Conservation (phyloP, 2,113 vertebrate species). For the Capreolus pygargus region DNA sequence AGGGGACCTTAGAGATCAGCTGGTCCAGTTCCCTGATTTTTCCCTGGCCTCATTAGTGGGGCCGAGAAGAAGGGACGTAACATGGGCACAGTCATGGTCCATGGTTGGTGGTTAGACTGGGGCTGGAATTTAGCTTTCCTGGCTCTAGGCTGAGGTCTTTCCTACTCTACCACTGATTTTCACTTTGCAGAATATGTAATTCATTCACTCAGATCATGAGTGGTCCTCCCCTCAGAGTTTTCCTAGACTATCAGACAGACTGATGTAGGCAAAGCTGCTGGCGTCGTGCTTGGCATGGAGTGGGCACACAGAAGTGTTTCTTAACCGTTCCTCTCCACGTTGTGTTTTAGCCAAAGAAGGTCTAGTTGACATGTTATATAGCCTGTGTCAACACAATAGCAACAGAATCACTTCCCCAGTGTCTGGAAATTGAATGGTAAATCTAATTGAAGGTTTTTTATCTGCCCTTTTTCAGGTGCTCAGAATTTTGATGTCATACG, state of each 20-base stretch:
- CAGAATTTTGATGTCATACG: conserved; percentile 98
- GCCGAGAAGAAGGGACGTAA: not conserved
- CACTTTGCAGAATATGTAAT: not conserved
- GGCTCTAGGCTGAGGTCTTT: not conserved
- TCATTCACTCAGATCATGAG: not conserved
- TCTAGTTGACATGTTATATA: not conserved
- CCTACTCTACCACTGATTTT: no score
- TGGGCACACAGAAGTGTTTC: not conserved
- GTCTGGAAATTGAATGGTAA: not conserved
- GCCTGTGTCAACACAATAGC: not conserved
- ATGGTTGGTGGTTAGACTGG: not conserved
- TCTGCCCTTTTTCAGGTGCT: conserved; percentile 85
- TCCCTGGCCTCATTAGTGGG: no score
- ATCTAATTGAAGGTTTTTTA: not conserved
- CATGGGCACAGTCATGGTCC: not conserved
- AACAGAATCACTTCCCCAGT: not conserved
- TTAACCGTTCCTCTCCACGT: not conserved
- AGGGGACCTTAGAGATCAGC: not conserved
- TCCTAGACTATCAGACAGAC: not conserved
- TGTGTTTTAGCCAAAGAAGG: not conserved
- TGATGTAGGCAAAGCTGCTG: not conserved
- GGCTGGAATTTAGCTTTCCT: not conserved
- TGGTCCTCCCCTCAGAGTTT: not conserved
- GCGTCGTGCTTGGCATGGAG: rapidly evolving
- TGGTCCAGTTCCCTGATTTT: not conserved